Evolutionary conservation across 2,888 invertebrate genomes (phyloP), one percentile per base, ranked within the genome.

Genomic region (Limenitis camilla): DNA sequence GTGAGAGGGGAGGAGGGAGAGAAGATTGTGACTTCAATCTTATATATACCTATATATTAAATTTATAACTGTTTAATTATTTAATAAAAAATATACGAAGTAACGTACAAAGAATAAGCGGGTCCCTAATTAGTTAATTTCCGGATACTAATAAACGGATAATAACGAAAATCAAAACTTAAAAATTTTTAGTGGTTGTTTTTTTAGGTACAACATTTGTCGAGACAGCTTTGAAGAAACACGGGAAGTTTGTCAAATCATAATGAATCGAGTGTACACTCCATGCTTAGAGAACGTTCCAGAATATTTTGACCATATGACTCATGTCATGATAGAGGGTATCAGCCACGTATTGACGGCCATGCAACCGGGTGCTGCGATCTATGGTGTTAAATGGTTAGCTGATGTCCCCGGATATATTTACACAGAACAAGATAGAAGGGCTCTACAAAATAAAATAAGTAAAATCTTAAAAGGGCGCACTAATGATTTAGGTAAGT

Each of bases 161-260:
- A 33, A 9, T 33, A n/a, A n/a, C n/a, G n/a, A 9, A 33, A 33
- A 33, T 8, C 1, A 8, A 2, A 8, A 7, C n/a, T n/a, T 8
- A 33, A 8, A 33, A 33, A n/a, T n/a, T n/a, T n/a, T n/a, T n/a
- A n/a, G n/a, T n/a, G n/a, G n/a, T n/a, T n/a, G n/a, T 38, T 11
- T 41, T 56, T 55, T 35, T 62, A 90, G 92, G 63, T 92, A 89
- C 67, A 93, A 93, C 67, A 75, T 92, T 3, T 92, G 92, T 62
- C 84, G 85, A 10, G 83, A 82, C 1, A 87, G 88, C 10, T 81
- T 90, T 45, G 79, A 82, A 8, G 91, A 92, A 70, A 90, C 92
- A 0, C 86, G 78, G 45, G 76, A 78, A 38, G 80, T 90, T 3
- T 91, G 91, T 61, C 76, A 85, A 10, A 68, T 82, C 42, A 68